Evolutionary conservation across 2,797 vertebrate genomes (phyloP).

Genomic region (Gymnoscopelus microlampas): DNA sequence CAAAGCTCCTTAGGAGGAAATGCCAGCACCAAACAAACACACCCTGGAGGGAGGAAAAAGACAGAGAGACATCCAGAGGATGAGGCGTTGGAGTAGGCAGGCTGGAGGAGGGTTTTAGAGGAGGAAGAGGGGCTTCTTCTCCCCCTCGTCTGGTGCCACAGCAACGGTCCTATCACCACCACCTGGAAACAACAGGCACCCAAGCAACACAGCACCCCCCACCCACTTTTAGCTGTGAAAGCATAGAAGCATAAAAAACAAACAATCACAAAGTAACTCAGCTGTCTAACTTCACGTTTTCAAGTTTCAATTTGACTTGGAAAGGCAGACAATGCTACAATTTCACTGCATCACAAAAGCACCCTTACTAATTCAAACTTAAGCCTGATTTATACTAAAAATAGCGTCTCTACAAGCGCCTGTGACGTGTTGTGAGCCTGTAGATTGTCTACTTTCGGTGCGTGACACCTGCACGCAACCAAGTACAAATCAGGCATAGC

Average conservation of each 20-base stretch:
- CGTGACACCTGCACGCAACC: no score
- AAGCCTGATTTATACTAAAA: slow-evolving; percentile 1
- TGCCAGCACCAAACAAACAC: slow-evolving; percentile 70
- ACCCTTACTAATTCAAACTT: slow-evolving; percentile 30
- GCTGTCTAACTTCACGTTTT: no score
- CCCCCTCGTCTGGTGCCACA: slow-evolving; percentile 45
- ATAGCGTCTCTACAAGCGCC: no score
- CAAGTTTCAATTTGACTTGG: no score
- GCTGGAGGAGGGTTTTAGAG: slow-evolving; percentile 44
- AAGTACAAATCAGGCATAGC: no score
- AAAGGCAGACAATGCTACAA: no score
- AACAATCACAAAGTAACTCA: no score
- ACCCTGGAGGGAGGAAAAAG: slow-evolving; percentile 43
- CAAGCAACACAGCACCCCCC: slow-evolving; percentile 69
- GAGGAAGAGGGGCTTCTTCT: slow-evolving; percentile 14
- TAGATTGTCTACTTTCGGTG: no score
- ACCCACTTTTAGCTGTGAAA: no score
- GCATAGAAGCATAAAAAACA: no score
- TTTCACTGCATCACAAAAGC: slow-evolving; percentile 43
- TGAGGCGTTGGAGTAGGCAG: slow-evolving; percentile 45
- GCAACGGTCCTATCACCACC: slow-evolving; percentile 50
- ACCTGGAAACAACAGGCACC: slow-evolving; percentile 75
- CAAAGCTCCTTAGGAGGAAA: slow-evolving; percentile 77
- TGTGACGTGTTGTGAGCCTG: no score
- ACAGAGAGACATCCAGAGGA: not conserved